Evolutionary conservation across 2,113 vertebrate genomes (phyloP), one percentile per base, ranked within the genome.

Genomic region (Clarias macrocephalus): DNA sequence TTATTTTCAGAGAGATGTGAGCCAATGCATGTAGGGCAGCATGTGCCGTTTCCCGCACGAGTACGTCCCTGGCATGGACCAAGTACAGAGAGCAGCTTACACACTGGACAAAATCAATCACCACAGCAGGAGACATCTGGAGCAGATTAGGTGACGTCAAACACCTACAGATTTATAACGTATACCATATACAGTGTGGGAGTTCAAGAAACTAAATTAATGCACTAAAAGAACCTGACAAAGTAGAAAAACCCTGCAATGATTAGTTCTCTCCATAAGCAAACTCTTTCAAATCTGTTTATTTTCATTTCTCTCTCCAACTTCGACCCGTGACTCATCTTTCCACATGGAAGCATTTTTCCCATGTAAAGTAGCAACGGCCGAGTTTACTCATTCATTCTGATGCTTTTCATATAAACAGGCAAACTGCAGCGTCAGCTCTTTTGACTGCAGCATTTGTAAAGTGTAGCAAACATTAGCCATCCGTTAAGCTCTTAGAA

Each of bases 271-370:
- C 54, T 76, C 70, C 80, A 33, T 73, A 30, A n/a, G 66, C 16
- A 76, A 87, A n/a, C n/a, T 85, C 56, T 52, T 25, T 23, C 48
- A 57, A 33, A 28, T 60, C 60, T 82, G 60, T 87, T 56, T 66
- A 73, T 90, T 91, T 93, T 88, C 33, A 86, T 77, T 87, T 84
- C 63, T 82, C 88, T 84, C 21, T 76, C 33, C 66, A 87, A 88
- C 89, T 89, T 92, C 85, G 88, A 91, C 86, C 89, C 52, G 88
- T 95, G 95, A 95, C 91, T 95, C 94, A 94, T 89, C 86, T 16
- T 91, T 91, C 91, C 94, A 94, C 93, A 94, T 93, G 93, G 94
- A 95, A 95, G 94, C 88, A 90, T 91, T 94, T 48, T 94, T 91
- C 85, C 90, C 86, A 80, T 87, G 86, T 89, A 72, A 75, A 56